A percentile compares a stretch with the other conserved stretches of the same genome.
phyloP scores from a whole-genome alignment of 1,140 invertebrate genomes.

The Nephila pilipes region DNA sequence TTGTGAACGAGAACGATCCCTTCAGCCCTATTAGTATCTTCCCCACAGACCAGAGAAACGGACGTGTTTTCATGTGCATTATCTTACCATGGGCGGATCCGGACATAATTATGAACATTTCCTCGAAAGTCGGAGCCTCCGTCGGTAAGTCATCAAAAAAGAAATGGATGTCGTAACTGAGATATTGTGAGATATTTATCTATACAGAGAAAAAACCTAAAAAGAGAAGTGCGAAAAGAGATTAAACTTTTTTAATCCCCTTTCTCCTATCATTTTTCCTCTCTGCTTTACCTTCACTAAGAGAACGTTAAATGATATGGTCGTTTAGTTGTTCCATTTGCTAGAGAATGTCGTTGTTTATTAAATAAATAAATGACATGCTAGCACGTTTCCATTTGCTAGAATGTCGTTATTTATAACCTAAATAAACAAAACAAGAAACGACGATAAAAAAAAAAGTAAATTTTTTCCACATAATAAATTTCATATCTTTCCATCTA shows the following conservation, averaged over 20 bases:
- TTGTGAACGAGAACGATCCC: slow-evolving; percentile 89
- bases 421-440: neutral
- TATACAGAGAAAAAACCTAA: neutral
- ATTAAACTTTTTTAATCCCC: slow-evolving; percentile 12
- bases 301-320: neutral
- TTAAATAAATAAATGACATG: too few relatives aligned
- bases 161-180: slow-evolving; percentile 69
- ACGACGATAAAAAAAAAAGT: neutral
- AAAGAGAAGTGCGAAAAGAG: neutral
- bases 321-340: slow-evolving; percentile 63
- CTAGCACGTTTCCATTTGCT: too few relatives aligned
- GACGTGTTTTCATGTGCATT: slow-evolving; percentile 93
- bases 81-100: slow-evolving; percentile 93
- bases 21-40: slow-evolving; percentile 95
- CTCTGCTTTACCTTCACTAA: slow-evolving; percentile 17
- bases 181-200: neutral
- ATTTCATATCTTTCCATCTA: neutral
- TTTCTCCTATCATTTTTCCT: slow-evolving; percentile 29
- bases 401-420: neutral
- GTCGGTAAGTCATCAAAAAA: slow-evolving; percentile 41
- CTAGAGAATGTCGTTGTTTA: neutral
- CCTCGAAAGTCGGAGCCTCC: slow-evolving; percentile 59
- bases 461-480: neutral
- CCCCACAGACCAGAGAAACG: slow-evolving; percentile 89
- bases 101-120: slow-evolving; percentile 81